phyloP scores from a whole-genome alignment of 2,113 vertebrate species.

The Geococcyx californianus region DNA sequence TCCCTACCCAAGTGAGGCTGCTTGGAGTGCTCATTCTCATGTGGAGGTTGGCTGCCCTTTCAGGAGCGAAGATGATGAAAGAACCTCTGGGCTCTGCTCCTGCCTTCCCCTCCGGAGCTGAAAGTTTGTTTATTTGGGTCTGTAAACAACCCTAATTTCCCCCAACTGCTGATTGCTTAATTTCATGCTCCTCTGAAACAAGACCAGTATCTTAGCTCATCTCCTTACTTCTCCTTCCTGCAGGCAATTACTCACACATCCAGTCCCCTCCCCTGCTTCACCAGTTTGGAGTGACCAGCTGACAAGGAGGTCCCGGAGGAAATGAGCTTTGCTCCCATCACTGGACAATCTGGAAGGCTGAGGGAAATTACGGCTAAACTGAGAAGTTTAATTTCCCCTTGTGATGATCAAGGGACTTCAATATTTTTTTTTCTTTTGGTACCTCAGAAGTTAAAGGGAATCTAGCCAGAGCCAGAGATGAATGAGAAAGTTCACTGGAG shows the following conservation, averaged over 20 bases:
- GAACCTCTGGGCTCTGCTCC: not conserved
- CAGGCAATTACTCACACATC: slow-evolving; percentile 12
- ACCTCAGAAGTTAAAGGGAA: slow-evolving; percentile 39
- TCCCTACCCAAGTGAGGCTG: not conserved
- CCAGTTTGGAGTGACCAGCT: not conserved
- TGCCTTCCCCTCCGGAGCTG: not conserved
- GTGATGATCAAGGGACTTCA: slow-evolving; percentile 51
- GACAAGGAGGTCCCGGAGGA: slow-evolving; percentile 44
- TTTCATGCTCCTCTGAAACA: slow-evolving; percentile 40
- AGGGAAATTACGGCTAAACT: slow-evolving; percentile 70
- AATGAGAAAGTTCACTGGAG: slow-evolving; percentile 31
- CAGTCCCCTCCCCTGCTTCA: not conserved
- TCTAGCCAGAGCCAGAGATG: slow-evolving; percentile 11
- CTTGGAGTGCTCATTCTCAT: not conserved
- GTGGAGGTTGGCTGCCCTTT: not conserved
- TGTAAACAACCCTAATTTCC: not conserved
- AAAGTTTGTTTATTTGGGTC: slow-evolving; percentile 59
- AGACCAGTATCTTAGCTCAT: slow-evolving; percentile 18
- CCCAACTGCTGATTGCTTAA: not conserved
- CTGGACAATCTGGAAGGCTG: slow-evolving; percentile 24
- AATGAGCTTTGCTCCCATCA: slow-evolving; percentile 70
- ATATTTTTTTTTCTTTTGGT: not conserved
- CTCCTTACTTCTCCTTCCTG: not conserved
- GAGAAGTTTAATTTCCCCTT: slow-evolving; percentile 60
- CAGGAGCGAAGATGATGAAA: slow-evolving; percentile 52